Percentiles rank a stretch among this genome's conserved stretches.
These are phyloP conservation scores for Austrolebias charrua DNA, from an alignment of 2,797 vertebrate species.

Conservation along the genomic window DNA sequence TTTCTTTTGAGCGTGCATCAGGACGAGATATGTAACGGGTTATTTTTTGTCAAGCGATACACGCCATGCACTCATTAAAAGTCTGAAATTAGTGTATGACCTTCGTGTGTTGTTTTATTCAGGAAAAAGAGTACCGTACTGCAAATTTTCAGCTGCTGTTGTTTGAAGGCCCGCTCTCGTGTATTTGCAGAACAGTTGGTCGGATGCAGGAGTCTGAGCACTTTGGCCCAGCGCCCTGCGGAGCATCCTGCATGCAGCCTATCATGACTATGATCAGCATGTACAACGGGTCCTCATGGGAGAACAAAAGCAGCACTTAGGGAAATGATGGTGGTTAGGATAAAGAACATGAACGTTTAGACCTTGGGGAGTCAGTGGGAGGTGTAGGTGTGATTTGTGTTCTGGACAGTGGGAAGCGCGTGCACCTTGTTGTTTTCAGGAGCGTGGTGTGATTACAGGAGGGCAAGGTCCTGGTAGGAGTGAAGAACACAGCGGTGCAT, in stretches of 20 bases:
- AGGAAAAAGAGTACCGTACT: too few relatives aligned
- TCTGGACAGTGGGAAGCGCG: slow-evolving; percentile 19
- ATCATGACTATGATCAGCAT: slow-evolving; percentile 65
- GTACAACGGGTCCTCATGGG: slow-evolving; percentile 30
- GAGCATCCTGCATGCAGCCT: slow-evolving; percentile 39
- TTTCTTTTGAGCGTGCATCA: too few relatives aligned
- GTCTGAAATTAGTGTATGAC: background rate
- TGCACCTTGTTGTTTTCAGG: slow-evolving; percentile 4
- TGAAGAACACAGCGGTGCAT: slow-evolving; percentile 41
- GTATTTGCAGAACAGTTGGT: background rate
- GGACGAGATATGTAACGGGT: too few relatives aligned
- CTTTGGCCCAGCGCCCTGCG: slow-evolving; percentile 6
- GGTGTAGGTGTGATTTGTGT: slow-evolving; percentile 29
- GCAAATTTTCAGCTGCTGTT: too few relatives aligned
- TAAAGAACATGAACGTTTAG: slow-evolving; percentile 50
- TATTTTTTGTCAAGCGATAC: slow-evolving; percentile 1
- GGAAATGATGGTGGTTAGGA: slow-evolving; percentile 72
- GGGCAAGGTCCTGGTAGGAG: slow-evolving; percentile 24
- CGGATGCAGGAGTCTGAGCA: slow-evolving; percentile 7
- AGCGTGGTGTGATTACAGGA: slow-evolving; percentile 48
- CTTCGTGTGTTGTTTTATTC: background rate
- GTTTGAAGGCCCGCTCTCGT: background rate
- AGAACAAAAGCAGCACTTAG: slow-evolving; percentile 58
- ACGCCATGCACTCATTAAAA: background rate
- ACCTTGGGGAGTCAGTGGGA: slow-evolving; percentile 29